Evolutionary conservation across 2,113 vertebrate genomes (phyloP), one percentile per base, ranked within the genome.

Genomic region (Cyphomyrus discorhynchus): DNA sequence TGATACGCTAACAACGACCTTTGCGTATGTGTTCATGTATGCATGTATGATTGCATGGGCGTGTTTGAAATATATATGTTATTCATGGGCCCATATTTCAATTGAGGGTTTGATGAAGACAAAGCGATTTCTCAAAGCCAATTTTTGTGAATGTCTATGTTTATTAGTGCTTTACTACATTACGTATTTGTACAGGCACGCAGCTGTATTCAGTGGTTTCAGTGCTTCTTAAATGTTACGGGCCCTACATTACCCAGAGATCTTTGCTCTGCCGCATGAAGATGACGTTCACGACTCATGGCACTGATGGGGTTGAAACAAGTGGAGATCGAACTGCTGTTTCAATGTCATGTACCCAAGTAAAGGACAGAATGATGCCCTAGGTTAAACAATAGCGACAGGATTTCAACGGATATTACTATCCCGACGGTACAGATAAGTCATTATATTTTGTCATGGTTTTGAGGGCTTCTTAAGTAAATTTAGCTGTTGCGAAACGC

Each of bases 331-430:
- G n/a, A 31, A 91, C 90, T 56, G 89, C 89, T 83, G 46, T 45
- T 80, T 93, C 92, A 93, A 93, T 93, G 92, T 93, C 91, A 93
- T 70, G 74, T 56, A 13, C 17, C 13, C 27, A 1, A 49, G 3
- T 35, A 62, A 24, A 24, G 53, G 85, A 58, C 42, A 70, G 35
- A 21, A 31, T 86, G 45, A 17, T 42, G 13, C 2, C 27, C 27
- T 24, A 19, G 10, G 24, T 24, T 24, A 88, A 46, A 74, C 15
- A 89, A 87, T 7, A 19, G 56, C 15, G 21, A 56, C 10, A 52
- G 45, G 45, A 74, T 77, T 35, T 77, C 62, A 9, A 53, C 27
- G 35, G 46, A 39, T 39, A 87, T 17, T 27, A 70, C 17, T 8
- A 45, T 49, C 11, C n/a, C 42, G 19, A 77, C 47, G 89, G 89